Evolutionary conservation across 2,113 vertebrate species (phyloP).

Genomic region (Microcebus griseorufus): DNA sequence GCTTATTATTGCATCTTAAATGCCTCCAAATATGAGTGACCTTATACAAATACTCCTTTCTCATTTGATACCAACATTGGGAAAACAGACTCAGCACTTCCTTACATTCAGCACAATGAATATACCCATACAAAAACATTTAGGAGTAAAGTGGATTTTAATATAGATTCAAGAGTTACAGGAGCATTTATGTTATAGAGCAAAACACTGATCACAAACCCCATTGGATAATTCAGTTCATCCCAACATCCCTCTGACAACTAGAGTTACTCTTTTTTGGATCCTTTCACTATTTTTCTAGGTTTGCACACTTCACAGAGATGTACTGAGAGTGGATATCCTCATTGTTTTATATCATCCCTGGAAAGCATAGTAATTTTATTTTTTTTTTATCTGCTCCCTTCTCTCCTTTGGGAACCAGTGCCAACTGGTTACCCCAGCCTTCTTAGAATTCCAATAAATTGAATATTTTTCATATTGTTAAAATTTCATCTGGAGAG

Average conservation of each 20-base stretch:
- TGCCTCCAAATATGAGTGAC: not conserved
- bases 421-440: not conserved
- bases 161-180: not conserved
- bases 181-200: not conserved
- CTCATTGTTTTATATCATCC: not conserved
- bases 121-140: not conserved
- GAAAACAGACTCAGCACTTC: not conserved
- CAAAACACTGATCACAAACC: not conserved
- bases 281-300: too few species aligned
- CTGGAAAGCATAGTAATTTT: not conserved
- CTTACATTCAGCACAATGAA: not conserved
- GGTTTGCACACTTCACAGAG: not conserved
- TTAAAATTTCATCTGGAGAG: not conserved
- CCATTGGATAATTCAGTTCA: not conserved
- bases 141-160: not conserved
- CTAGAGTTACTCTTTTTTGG: not conserved
- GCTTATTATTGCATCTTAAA: not conserved
- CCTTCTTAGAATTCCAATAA: not conserved
- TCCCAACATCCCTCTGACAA: not conserved
- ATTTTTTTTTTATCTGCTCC: not conserved
- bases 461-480: not conserved
- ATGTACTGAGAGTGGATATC: rapidly evolving
- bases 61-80: not conserved
- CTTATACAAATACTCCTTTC: not conserved
- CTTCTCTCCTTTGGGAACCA: not conserved